Base-by-base conservation (phyloP, 1,140 invertebrate genomes). In the Potamilus streckersoni region DNA sequence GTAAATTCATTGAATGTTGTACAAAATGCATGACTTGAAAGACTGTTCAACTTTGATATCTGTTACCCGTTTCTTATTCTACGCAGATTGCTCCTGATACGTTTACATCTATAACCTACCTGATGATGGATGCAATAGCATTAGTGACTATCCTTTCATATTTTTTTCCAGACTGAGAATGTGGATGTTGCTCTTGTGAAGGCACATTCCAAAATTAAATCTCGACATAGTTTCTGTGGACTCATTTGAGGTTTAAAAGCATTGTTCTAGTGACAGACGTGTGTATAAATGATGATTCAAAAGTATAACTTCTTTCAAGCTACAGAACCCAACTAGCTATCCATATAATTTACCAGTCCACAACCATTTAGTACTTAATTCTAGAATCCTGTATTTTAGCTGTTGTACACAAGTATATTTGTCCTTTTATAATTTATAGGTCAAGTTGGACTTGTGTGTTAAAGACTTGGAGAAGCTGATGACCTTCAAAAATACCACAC, bases 121-220 rank as follows among this genome's bases (percentile, higher is more conserved):
- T 79, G 68, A 76, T 79, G 73, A 76, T 79, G 73, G 78, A 79
- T 68, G 78, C 61, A 12, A 74, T 79, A 63, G 66, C 60, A 12
- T 38, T 67, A 17, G 73, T 76, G 1, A 72, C 73, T 27, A 27
- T 27, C 27, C 27, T 27, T 27, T 27, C 27, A 27, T 2, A 27
- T n/a, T 2, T 27, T 27, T 27, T 76, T 79, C 23, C 78, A 79
- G 61, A 79, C 27, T 27, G 73, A 79, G 58, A 65, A 76, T 57
- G 60, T 76, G 14, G 69, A 79, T 76, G 69, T 79, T 38, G 73
- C 78, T 19, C 14, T 68, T 4, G 69, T 65, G 16, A 76, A 72
- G 69, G 73, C 76, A 71, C 15, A 17, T 3, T 31, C 8, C 27
- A 27, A 27, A 27, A 27, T 27, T 27, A 27, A 27, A 27, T 27